phyloP scores from a whole-genome alignment of 2,797 vertebrate species.

The Australoheros facetus region DNA sequence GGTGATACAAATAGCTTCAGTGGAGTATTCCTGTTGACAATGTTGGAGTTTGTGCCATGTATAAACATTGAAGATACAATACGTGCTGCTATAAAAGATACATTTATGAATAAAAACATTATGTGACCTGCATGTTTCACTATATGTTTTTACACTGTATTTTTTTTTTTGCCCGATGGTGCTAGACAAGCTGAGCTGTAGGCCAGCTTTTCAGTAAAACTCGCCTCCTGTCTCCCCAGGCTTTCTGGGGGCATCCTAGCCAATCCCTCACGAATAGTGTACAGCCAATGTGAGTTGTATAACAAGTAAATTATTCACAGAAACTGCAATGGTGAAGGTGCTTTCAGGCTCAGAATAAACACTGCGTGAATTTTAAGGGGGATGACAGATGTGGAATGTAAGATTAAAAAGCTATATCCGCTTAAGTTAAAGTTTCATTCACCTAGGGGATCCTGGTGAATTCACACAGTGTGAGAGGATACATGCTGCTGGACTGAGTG shows the following conservation, averaged over 20 bases:
- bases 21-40: neutral
- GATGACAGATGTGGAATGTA: slow-evolving; percentile 48
- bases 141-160: slow-evolving; percentile 18
- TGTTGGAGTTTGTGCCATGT: neutral
- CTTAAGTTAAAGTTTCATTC: slow-evolving; percentile 74
- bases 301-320: slow-evolving; percentile 80
- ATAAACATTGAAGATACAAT: neutral
- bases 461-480: slow-evolving; percentile 26
- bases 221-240: neutral
- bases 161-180: slow-evolving; percentile 14
- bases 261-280: slow-evolving; percentile 26
- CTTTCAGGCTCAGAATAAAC: slow-evolving; percentile 72
- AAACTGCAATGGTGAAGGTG: slow-evolving; percentile 44
- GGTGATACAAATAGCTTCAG: neutral
- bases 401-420: slow-evolving; percentile 72
- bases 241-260: slow-evolving; percentile 35
- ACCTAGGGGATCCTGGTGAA: slow-evolving; percentile 34
- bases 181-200: slow-evolving; percentile 11
- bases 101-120: slow-evolving; percentile 12
- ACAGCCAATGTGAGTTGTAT: slow-evolving; percentile 57
- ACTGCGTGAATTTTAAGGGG: slow-evolving; percentile 57
- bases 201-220: slow-evolving; percentile 40
- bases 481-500: neutral
- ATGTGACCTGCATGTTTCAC: neutral
- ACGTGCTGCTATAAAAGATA: neutral